These are phyloP conservation scores for Lutjanus argentimaculatus DNA, from an alignment of 2,797 vertebrate genomes.

Conservation along the genomic window DNA sequence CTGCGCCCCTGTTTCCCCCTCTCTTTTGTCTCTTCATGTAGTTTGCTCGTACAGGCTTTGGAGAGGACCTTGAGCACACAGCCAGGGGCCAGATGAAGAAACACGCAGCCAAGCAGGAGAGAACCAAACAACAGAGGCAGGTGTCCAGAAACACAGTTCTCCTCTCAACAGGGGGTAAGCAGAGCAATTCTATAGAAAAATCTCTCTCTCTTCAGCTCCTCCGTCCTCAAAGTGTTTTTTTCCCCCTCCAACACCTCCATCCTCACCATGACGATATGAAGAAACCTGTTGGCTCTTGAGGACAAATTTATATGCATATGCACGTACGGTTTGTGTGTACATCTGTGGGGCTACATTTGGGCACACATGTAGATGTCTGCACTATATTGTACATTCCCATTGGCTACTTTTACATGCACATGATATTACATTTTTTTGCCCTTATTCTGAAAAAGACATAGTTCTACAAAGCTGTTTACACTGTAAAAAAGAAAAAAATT, in stretches of 20 bases:
- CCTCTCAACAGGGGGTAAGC: conserved; percentile 75
- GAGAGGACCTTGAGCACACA: conserved; percentile 74
- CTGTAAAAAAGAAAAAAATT: no score
- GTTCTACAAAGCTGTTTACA: no score
- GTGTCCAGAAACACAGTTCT: conserved; percentile 76
- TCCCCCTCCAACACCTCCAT: conserved; percentile 26
- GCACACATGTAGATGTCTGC: background rate
- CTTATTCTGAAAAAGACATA: no score
- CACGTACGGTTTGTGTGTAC: conserved; percentile 9
- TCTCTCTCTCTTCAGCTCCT: conserved; percentile 39
- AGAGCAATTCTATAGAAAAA: conserved; percentile 62
- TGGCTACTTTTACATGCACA: background rate
- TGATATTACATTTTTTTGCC: no score
- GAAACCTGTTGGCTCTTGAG: conserved; percentile 61
- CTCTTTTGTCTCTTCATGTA: conserved; percentile 62
- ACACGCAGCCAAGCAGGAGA: conserved; percentile 62
- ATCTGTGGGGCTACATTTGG: conserved; percentile 20
- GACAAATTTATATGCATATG: conserved; percentile 10
- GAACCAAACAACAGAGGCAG: conserved; percentile 77
- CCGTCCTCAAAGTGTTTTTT: conserved; percentile 25
- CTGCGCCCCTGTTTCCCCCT: conserved; percentile 35
- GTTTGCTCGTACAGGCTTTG: conserved; percentile 66
- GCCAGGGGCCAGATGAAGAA: conserved; percentile 74
- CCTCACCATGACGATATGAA: conserved; percentile 43
- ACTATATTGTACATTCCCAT: background rate